Evolutionary conservation across 1,140 invertebrate genomes (phyloP), one percentile per base, ranked within the genome.

Genomic region (Wiebesia pumilae): DNA sequence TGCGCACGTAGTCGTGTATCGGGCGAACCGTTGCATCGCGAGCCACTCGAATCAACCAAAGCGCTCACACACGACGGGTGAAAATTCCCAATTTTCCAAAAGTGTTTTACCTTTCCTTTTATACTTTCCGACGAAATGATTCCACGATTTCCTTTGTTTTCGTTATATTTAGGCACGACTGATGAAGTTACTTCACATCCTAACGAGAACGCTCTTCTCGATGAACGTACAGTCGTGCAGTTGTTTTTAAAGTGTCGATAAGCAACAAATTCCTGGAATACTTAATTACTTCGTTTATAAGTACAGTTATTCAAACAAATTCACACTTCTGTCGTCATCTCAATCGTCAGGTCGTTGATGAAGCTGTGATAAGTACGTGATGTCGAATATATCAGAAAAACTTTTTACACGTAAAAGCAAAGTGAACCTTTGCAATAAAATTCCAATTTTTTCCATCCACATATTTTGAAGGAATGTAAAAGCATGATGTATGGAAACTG

Each of bases 401-500:
- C 14, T 62, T 27, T 21, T 62, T 62, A 3, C 21, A 27, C 27
- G 10, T 62, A 27, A 62, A 16, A 62, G 10, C 3, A 62, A 38
- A 71, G 33, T 4, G 38, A 38, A 35, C 21, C 19, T 71, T 67
- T 38, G 10, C 35, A 7, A 4, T 38, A 16, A 71, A 71, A 38
- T 71, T 71, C 69, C 1, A 38, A 4, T 33, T 71, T 71, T 71
- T 33, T 38, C 58, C 16, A 24, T 38, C 35, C 21, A 38, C 33
- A 38, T 71, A 71, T 38, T 38, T 38, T 38, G 30, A 40, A 75
- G 40, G 38, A 43, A n/a, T 75, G n/a, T 75, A 71, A 75, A 75
- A 75, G 43, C 43, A 75, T 75, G 71, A 43, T 43, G 24, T 75
- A 75, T n/a, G 71, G 24, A 43, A 75, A 75, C 27, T 75, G 40